Base-by-base conservation (phyloP, 2,797 vertebrate genomes). In the Acanthurus lineatus region DNA sequence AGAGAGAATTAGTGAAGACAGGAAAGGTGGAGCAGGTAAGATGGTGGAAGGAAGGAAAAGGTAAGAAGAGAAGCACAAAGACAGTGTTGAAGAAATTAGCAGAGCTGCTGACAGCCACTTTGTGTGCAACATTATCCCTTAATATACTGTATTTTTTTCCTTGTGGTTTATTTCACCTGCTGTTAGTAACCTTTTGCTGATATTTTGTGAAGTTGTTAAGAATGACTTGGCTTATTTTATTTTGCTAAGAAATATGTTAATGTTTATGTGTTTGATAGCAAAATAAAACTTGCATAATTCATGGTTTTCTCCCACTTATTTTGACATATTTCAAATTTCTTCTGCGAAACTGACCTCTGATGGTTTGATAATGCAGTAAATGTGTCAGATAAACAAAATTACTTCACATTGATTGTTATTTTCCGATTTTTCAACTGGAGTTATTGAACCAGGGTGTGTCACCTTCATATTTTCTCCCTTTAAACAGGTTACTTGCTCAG, bases 1-100 rank as follows among this genome's bases (percentile, higher is more conserved):
- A 68, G 25, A 76, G 67, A 51, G 70, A 81, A 85, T 82, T 54
- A 69, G 32, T 59, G 52, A 17, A 20, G 83, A 79, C 54, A 76
- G 77, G 52, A n/a, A 22, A 19, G 6, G 25, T 64, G 59, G 79
- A 22, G 16, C 66, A 35, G 35, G 17, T 32, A 38, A 15, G 54
- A 48, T 20, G 38, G 17, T 49, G 9, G 25, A 35, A 63, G 42
- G 45, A 57, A 56, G 57, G n/a, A 49, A 58, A 58, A 28, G 40
- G 47, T 11, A 32, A 52, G 22, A 40, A n/a, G 3, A 38, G n/a
- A 3, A 11, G 16, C 64, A 65, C 38, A 65, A 54, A 64, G 48
- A 59, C 40, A 45, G 17, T 16, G 12, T 40, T 47, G 47, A 51
- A 19, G 19, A 47, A 48, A 70, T 53, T 3, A 20, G 48, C 38